Base-by-base conservation (phyloP, 2,113 vertebrate genomes). In the Trichechus manatus region DNA sequence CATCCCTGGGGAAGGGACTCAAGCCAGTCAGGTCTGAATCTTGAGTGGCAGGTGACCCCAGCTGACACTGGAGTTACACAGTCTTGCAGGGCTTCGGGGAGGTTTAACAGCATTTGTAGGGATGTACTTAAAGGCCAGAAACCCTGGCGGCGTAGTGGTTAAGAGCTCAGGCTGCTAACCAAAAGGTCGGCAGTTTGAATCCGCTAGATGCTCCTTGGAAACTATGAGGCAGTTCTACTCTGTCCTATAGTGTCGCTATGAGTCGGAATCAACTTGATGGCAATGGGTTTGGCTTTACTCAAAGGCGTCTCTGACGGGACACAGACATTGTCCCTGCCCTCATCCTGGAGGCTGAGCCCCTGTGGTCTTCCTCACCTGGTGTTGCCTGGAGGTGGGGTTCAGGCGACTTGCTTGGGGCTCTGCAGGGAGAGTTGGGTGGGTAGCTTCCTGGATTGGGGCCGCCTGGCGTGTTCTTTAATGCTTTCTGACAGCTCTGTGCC, bases 401-500 rank as follows among this genome's bases (percentile, higher is more conserved):
- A 11, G 63, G n/a, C 5, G 22, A 31, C 74, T 56, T 64, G 42
- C n/a, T 42, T 11, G 14, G 39, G 87, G 83, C 77, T 72, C 95
- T 96, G 93, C 97, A 94, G 95, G 86, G 97, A 97, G 97, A 98
- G 80, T 93, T 78, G 79, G 93, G 98, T 95, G 92, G 89, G 96
- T 78, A 94, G 91, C 93, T 94, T 93, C 96, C 9, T 92, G 85
- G 94, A 97, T 97, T 75, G 20, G n/a, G 97, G 96, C 66, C 96
- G 97, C 81, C 97, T 97, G 97, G 93, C 93, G 92, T 87, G 92
- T 89, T 92, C 1, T 97, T 98, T 98, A 98, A 98, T 98, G 97
- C 96, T 88, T 97, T 95, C 97, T 98, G 98, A 98, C 98, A 98
- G 98, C 97, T 98, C 97, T 96, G 98, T 97, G 98, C 98, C 98